phyloP scores from a whole-genome alignment of 2,888 invertebrate genomes.

The Euzetes globulus region DNA sequence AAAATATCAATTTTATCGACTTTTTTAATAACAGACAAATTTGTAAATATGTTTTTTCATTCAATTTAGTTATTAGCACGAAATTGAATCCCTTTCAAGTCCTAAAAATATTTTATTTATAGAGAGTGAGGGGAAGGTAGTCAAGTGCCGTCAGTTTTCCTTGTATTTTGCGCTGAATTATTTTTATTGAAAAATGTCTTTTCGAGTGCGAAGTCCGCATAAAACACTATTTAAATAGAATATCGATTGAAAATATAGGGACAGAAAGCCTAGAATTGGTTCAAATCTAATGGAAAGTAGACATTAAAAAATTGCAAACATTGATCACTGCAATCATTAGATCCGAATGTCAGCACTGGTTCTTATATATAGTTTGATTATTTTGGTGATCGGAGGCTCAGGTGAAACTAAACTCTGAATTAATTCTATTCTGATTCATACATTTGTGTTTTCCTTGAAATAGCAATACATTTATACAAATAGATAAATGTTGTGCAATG shows the following conservation, averaged over 20 bases:
- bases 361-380: neutral
- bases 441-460: no score
- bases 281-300: slow-evolving; percentile 1
- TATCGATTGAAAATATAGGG: slow-evolving; percentile 2
- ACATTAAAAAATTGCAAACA: slow-evolving; percentile 11
- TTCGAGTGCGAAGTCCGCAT: no score
- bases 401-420: neutral
- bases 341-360: slow-evolving; percentile 11
- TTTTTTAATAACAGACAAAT: neutral
- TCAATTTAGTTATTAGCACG: neutral
- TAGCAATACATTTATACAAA: neutral
- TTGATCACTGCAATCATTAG: slow-evolving; percentile 28
- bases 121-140: no score
- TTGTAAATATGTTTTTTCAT: neutral
- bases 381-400: neutral
- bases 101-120: no score
- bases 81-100: no score
- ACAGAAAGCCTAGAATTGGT: neutral
- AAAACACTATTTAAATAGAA: neutral
- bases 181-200: no score
- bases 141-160: no score
- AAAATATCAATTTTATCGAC: neutral
- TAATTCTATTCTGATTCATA: neutral
- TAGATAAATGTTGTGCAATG: slow-evolving; percentile 11
- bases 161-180: no score